A percentile compares a stretch with the other conserved stretches of the same genome.
phyloP scores from a whole-genome alignment of 1,140 invertebrate species.

The Contarinia nasturtii region DNA sequence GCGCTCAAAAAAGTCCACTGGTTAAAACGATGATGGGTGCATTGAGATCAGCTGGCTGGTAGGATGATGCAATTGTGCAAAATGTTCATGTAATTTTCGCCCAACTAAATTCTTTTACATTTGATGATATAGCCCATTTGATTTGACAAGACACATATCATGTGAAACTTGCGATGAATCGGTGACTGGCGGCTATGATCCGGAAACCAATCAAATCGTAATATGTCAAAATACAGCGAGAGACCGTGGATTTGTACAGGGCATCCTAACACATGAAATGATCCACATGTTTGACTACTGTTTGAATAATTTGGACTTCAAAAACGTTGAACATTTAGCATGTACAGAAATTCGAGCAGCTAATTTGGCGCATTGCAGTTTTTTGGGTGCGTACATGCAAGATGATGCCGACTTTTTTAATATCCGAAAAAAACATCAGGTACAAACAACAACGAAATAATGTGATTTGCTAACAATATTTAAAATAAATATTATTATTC shows the following conservation, averaged over 20 bases:
- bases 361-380: constrained; percentile 82
- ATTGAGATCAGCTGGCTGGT: constrained; percentile 71
- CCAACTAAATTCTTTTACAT: constrained; percentile 6
- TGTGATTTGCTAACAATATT: background rate
- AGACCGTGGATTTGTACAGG: constrained; percentile 44
- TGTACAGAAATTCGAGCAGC: constrained; percentile 88
- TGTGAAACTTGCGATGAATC: constrained; percentile 73
- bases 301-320: constrained; percentile 70
- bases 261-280: constrained; percentile 77
- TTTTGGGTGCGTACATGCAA: constrained; percentile 53
- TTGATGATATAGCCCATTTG: constrained; percentile 40
- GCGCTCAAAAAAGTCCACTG: constrained; percentile 57
- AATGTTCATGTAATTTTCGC: constrained; percentile 7
- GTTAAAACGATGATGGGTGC: constrained; percentile 71
- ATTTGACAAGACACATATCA: constrained; percentile 69
- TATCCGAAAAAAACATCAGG: constrained; percentile 51
- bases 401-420: constrained; percentile 57
- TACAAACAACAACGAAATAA: constrained; percentile 13
- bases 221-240: constrained; percentile 73
- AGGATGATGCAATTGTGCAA: constrained; percentile 13
- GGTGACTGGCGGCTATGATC: constrained; percentile 85
- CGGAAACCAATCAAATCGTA: constrained; percentile 71
- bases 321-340: constrained; percentile 80
- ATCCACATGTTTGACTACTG: constrained; percentile 96
- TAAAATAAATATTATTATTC: constrained; percentile 1